Base-by-base conservation (phyloP, 2,113 vertebrate genomes). In the Vidua macroura region DNA sequence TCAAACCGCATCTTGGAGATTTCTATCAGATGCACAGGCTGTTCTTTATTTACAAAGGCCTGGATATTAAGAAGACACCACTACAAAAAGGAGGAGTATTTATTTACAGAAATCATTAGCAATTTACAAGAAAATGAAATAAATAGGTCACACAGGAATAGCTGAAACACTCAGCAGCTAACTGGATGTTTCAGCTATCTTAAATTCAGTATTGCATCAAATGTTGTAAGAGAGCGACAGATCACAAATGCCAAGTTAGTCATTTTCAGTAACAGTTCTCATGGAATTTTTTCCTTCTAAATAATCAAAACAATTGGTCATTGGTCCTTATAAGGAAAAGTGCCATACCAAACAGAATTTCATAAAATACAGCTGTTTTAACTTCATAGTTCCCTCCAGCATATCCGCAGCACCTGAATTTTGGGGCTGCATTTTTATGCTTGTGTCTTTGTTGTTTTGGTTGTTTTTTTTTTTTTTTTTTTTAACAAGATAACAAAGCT, bases 231-330 rank as follows among this genome's bases (percentile, higher is more conserved):
- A 86, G 60, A 91, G 44, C 3, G 15, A 91, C 90, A 88, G 64
- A 95, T 93, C 76, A 27, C 88, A 88, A 94, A 91, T 83, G 91
- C 90, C 94, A 95, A 95, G 87, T 94, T 95, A 95, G 95, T 95
- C 75, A 97, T 97, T 97, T 96, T 88, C 94, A 95, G 94, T 82
- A 96, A 95, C 86, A 94, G 94, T 89, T 95, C 93, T 92, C 95
- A 97, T 74, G 84, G 92, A 96, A 95, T 95, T 95, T 95, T 94
- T 95, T 93, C 86, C 91, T 95, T 96, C 90, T 93, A 97, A 96
- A 96, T 96, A 96, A 96, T 96, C 96, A 96, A 96, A 97, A 97
- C 95, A 97, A 97, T 94, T 95, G 95, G 94, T 91, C 94, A 94
- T 93, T 94, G 94, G 91, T 55, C 96, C 95, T 97, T 95, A 94